Conservation (phyloP, 2,113 vertebrate species). For the Lepidothrix coronata region DNA sequence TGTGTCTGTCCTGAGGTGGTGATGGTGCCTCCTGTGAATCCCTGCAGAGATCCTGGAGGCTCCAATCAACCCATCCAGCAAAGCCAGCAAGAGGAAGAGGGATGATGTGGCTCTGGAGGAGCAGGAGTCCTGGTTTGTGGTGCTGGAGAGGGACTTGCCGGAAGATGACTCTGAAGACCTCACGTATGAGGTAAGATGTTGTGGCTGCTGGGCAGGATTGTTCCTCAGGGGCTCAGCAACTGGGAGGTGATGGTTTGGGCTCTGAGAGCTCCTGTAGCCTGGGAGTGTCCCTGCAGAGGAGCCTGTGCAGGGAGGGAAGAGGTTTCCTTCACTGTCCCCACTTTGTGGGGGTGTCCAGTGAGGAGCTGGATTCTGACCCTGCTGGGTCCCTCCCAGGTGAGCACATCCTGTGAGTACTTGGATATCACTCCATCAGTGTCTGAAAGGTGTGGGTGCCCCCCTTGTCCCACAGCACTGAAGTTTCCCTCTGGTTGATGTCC, state of each 20-base stretch:
- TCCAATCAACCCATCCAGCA: conserved; percentile 69
- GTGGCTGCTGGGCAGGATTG: not conserved
- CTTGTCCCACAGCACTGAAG: not conserved
- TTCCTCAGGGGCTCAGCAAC: not conserved
- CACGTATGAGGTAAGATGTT: conserved; percentile 43
- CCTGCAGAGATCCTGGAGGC: conserved; percentile 71
- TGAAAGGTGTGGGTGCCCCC: not conserved
- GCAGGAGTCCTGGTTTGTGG: conserved; percentile 74
- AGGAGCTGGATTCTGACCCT: not conserved
- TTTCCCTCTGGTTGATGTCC: not conserved
- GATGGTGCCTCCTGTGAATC: not conserved
- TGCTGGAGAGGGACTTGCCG: conserved; percentile 66
- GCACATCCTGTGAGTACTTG: not conserved
- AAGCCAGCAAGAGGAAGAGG: conserved; percentile 80
- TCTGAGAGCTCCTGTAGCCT: not conserved
- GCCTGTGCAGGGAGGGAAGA: not conserved
- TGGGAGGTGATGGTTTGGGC: accelerated
- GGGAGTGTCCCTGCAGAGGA: not conserved
- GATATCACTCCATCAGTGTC: accelerated
- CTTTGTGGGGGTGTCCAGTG: not conserved
- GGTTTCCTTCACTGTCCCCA: accelerated
- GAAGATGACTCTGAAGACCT: conserved; percentile 66
- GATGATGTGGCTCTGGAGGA: conserved; percentile 77
- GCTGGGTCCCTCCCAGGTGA: not conserved
- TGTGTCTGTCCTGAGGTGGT: not conserved